Conservation (phyloP, 2,888 invertebrate species). For the Sminthurides aquaticus region DNA sequence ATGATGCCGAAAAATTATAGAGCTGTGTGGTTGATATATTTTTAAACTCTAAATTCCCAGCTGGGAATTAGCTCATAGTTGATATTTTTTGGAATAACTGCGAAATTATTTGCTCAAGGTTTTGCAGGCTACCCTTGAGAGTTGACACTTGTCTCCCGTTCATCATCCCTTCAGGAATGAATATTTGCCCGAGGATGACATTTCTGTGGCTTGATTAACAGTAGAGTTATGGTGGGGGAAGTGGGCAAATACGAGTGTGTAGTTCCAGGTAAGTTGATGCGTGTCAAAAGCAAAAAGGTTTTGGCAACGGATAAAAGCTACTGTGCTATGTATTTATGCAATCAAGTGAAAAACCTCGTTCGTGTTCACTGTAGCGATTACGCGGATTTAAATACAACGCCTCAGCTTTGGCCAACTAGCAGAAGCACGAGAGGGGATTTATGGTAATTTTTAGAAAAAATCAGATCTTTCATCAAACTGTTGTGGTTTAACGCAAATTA, state of each 20-base stretch:
- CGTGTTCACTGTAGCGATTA: neutral
- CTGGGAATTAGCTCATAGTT: too few species aligned
- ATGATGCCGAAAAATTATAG: too few species aligned
- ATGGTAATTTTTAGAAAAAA: neutral
- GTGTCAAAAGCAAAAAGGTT: neutral
- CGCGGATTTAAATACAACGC: neutral
- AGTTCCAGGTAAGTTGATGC: neutral
- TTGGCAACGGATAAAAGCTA: too few species aligned
- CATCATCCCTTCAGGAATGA: too few species aligned
- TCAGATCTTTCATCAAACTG: slow-evolving; percentile 17
- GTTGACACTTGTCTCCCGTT: too few species aligned
- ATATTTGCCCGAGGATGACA: neutral
- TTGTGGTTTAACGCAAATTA: slow-evolving; percentile 16
- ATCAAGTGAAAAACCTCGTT: neutral
- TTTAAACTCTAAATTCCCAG: too few species aligned
- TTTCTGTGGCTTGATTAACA: neutral
- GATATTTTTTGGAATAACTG: too few species aligned
- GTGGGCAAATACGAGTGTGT: neutral
- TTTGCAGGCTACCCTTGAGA: too few species aligned
- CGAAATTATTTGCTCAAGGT: too few species aligned
- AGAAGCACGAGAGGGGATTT: neutral
- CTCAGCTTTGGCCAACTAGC: too few species aligned
- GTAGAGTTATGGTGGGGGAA: neutral
- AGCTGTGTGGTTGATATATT: too few species aligned
- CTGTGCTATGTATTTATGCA: neutral